Conservation (phyloP, 2,113 vertebrate genomes). For the Coregonus clupeaformis region DNA sequence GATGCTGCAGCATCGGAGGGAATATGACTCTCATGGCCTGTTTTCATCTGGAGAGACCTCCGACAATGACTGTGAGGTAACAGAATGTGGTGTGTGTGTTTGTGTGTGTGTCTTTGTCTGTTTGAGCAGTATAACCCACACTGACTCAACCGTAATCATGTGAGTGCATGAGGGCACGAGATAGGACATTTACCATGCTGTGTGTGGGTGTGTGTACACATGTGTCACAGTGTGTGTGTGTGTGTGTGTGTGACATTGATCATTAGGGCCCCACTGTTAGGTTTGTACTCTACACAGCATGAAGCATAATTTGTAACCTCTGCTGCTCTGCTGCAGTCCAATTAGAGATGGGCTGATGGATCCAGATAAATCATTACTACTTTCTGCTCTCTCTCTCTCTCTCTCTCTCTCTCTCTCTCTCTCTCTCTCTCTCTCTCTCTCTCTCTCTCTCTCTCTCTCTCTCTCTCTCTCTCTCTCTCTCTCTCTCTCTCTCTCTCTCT, state of each 20-base stretch:
- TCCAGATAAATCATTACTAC: slow-evolving; percentile 13
- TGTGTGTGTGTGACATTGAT: neutral
- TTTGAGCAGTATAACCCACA: neutral
- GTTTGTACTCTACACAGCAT: neutral
- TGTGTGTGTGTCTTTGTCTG: neutral
- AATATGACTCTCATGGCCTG: slow-evolving; percentile 60
- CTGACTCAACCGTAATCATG: too few species aligned
- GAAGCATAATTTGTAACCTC: neutral
- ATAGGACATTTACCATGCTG: too few species aligned
- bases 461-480: neutral
- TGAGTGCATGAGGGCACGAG: too few species aligned
- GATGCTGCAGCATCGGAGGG: slow-evolving; percentile 60
- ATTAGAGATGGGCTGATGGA: slow-evolving; percentile 17
- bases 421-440: slow-evolving; percentile 7
- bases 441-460: neutral
- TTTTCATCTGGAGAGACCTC: slow-evolving; percentile 70
- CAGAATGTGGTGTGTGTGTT: neutral
- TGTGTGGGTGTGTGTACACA: neutral
- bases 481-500: neutral
- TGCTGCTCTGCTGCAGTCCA: slow-evolving; percentile 16
- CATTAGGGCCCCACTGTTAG: neutral
- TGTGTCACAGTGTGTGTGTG: neutral
- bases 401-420: slow-evolving; percentile 16
- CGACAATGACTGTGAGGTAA: slow-evolving; percentile 73
- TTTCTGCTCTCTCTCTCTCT: slow-evolving; percentile 18